Percentiles rank a stretch among this genome's conserved stretches.
phyloP scores from a whole-genome alignment of 1,140 invertebrate species.

The Drosophila subobscura region DNA sequence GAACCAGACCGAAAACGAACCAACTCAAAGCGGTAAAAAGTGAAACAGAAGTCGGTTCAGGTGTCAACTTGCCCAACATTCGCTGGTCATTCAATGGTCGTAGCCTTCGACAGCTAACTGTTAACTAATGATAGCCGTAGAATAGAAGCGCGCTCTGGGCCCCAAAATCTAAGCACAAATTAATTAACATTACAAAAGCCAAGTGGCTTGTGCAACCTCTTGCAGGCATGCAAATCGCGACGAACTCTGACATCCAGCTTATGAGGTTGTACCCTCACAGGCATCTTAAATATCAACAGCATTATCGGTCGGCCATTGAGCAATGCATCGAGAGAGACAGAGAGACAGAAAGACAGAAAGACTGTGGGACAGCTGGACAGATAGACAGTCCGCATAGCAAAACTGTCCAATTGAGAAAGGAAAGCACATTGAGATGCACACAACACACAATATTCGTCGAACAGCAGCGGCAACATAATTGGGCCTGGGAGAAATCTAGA shows the following conservation, averaged over 20 bases:
- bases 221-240: constrained; percentile 29
- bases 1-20: not conserved
- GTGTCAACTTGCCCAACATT: constrained; percentile 10
- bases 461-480: constrained; percentile 50
- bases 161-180: constrained; percentile 39
- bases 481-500: constrained; percentile 75
- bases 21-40: constrained; percentile 1
- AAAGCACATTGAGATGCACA: constrained; percentile 39
- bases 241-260: constrained; percentile 62
- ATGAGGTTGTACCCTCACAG: constrained; percentile 16
- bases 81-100: too few relatives aligned
- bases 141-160: not conserved
- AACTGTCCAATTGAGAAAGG: constrained; percentile 60
- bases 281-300: constrained; percentile 69
- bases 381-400: constrained; percentile 1
- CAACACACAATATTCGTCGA: not conserved
- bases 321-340: constrained; percentile 36
- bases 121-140: not conserved
- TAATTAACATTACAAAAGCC: constrained; percentile 57
- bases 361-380: not conserved
- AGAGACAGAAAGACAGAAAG: not conserved
- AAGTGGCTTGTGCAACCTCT: constrained; percentile 35
- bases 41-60: constrained; percentile 17
- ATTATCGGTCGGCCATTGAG: constrained; percentile 54
- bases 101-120: not conserved